Conservation (phyloP, 2,797 vertebrate genomes). For the Austrolebias charrua region DNA sequence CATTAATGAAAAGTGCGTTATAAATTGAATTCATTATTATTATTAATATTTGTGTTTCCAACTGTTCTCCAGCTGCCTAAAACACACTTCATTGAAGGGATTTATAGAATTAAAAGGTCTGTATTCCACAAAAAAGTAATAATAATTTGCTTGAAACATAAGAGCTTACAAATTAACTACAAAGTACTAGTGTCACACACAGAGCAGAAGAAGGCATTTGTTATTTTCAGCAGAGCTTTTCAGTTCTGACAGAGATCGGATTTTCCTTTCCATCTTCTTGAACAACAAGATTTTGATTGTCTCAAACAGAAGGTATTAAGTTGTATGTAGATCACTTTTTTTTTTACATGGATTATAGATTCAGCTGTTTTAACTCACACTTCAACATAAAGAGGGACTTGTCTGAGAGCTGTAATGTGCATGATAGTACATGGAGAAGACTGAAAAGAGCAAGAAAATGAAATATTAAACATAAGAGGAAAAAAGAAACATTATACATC, state of each 20-base stretch:
- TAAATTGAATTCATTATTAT: no score
- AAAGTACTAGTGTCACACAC: neutral
- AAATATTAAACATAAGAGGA: neutral
- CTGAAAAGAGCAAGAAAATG: neutral
- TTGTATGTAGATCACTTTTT: slow-evolving; percentile 38
- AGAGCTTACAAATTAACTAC: slow-evolving; percentile 4
- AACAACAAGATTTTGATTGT: slow-evolving; percentile 60
- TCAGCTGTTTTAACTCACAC: neutral
- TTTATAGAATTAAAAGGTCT: neutral
- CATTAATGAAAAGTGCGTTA: no score
- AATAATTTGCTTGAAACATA: neutral
- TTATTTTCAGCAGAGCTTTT: slow-evolving; percentile 19
- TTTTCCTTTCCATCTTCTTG: slow-evolving; percentile 50
- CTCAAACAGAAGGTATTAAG: slow-evolving; percentile 54
- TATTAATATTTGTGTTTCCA: no score
- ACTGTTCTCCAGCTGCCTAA: no score
- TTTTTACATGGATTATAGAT: slow-evolving; percentile 38
- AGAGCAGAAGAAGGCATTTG: neutral
- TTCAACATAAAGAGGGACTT: neutral
- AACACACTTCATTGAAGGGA: no score
- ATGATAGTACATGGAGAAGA: neutral
- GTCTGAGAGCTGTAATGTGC: neutral
- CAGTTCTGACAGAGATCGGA: slow-evolving; percentile 44
- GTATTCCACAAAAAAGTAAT: slow-evolving; percentile 9
- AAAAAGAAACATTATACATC: no score